Evolutionary conservation across 1,140 invertebrate genomes (phyloP), one percentile per base, ranked within the genome.

Genomic region (Leptopilina clavipes): DNA sequence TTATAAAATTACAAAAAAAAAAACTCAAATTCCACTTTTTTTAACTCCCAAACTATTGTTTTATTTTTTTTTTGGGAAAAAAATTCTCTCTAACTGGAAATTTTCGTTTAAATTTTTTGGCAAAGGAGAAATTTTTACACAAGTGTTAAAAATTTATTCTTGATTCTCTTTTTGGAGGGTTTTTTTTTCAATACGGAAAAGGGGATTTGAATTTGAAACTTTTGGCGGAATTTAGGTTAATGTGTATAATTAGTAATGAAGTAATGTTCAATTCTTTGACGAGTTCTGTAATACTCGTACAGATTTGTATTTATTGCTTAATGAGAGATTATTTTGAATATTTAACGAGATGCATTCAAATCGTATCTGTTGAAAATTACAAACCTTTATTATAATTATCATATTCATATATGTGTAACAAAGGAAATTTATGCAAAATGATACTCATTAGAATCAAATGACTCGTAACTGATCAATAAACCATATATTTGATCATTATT

Each of bases 161-260:
- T 10, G 52, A 54, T 17, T 17, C n/a, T 52, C 17, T 17, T 17
- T 9, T 17, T n/a, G n/a, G n/a, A n/a, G n/a, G n/a, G n/a, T n/a
- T n/a, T n/a, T n/a, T n/a, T n/a, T n/a, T 17, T 52, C n/a, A 19
- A 18, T 18, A 54, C 19, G 10, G 19, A 59, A 59, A 19, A 59
- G 8, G 9, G 19, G 22, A n/a, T n/a, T n/a, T n/a, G n/a, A 59
- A 12, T 59, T 59, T 12, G 9, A 59, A 12, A 59, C 19, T 59
- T 59, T 9, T 8, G 19, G 19, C n/a, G 5, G 10, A 59, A 59
- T 59, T 59, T 59, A 22, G 56, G 56, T 59, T 59, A 59, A 59
- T 59, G 14, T 11, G 19, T 59, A 10, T 19, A 12, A 25, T 31
- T 31, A 1, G 14, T 14, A 45, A 45, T 45, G 2, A n/a, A 22